These are phyloP conservation scores for Empis livida DNA, from an alignment of 2,888 invertebrate species.

Conservation along the genomic window DNA sequence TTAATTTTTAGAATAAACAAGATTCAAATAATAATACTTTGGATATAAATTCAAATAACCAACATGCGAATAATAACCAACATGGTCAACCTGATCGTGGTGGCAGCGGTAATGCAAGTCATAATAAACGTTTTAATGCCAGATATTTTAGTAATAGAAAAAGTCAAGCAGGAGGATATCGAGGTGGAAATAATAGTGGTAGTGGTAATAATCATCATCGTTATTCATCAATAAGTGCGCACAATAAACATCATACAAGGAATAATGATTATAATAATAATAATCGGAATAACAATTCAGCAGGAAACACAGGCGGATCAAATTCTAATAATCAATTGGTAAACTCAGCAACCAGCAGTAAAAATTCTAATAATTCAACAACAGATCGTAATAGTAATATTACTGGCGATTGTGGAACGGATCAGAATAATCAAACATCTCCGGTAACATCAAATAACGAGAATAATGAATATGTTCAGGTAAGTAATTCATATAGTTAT, in stretches of 20 bases:
- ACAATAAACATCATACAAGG: not conserved
- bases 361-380: slow-evolving; percentile 6
- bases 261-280: not conserved
- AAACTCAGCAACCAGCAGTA: too few relatives aligned
- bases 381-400: slow-evolving; percentile 2
- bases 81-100: not conserved
- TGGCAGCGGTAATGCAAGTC: too few relatives aligned
- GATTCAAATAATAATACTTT: slow-evolving; percentile 15
- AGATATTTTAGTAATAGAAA: not conserved
- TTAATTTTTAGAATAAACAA: slow-evolving; percentile 11
- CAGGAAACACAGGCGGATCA: not conserved
- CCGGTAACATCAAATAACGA: slow-evolving; percentile 11
- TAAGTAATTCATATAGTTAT: not conserved
- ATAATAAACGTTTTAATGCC: not conserved
- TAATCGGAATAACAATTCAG: not conserved
- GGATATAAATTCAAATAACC: too few relatives aligned
- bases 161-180: not conserved
- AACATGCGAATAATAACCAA: not conserved
- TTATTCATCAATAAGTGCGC: not conserved
- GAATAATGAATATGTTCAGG: slow-evolving; percentile 9
- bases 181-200: not conserved
- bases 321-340: not conserved
- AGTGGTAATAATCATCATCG: not conserved
- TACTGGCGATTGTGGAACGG: not conserved
- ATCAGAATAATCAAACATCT: slow-evolving; percentile 15